Base-by-base conservation (phyloP, 1,140 invertebrate species). In the Ruditapes philippinarum region DNA sequence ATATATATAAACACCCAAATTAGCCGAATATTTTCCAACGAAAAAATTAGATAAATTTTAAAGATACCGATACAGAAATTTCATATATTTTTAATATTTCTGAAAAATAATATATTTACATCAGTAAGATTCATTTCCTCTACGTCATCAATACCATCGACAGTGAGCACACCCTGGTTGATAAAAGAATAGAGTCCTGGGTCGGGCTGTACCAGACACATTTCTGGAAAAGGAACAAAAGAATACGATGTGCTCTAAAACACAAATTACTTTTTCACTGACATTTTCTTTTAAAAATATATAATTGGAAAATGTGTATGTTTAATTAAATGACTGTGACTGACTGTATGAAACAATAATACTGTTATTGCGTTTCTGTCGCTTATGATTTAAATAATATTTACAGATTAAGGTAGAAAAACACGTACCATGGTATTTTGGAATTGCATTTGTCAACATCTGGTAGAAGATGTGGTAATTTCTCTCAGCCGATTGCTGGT, bases 391-490 rank as follows among this genome's bases (percentile, higher is more conserved):
- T 12, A 22, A 51, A 51, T 51, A 51, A 51, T 51, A 51, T 51
- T 51, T 9, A 51, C 49, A 51, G n/a, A n/a, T n/a, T n/a, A n/a
- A n/a, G n/a, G n/a, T n/a, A n/a, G 45, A 49, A 11, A 49, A 11
- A 49, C 17, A 11, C 4, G 74, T 86, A 78, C 84, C 84, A 25
- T 86, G 84, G 73, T 86, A 86, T 49, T 86, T 76, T 36, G 84
- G 84, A 65, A 38, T 78, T 2, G 38, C 84, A 28, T 14, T 28
- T 51, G 84, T 78, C 42, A 86, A 25, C 95, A 99, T 98, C 96
- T 99, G 99, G 97, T 99, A 99, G 98, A 99, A 99, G 96, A 99
- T 99, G 96, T 99, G 99, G 97, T 99, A 99, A 92, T 99, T 99
- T 96, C 99, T 98, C 97, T 99, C 99, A 93, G 97, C 95, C 60